Evolutionary conservation across 2,113 vertebrate species (phyloP).

Genomic region (Cathartes aura): DNA sequence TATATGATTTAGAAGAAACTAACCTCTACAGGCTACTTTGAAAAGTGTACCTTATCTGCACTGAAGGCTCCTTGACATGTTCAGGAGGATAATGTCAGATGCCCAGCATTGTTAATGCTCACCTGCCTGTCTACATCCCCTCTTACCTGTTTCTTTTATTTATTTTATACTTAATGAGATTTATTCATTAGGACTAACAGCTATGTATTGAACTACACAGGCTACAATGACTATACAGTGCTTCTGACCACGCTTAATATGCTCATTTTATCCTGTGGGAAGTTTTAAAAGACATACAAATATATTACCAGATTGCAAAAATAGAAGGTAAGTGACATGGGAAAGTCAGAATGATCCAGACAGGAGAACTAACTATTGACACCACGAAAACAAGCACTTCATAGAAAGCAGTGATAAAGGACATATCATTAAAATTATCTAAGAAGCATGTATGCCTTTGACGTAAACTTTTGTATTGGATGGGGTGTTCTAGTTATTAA

Average conservation of each 20-base stretch:
- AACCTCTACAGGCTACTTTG: neutral
- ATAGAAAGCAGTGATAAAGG: neutral
- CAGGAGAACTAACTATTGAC: neutral
- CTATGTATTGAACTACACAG: neutral
- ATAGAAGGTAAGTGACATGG: neutral
- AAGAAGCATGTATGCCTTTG: neutral
- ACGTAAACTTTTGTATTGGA: neutral
- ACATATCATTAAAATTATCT: neutral
- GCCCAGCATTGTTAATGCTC: neutral
- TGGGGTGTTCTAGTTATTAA: neutral
- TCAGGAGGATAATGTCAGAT: neutral
- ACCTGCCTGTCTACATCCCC: neutral
- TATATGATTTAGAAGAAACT: neutral
- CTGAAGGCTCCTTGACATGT: neutral
- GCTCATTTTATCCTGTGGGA: neutral
- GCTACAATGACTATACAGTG: neutral
- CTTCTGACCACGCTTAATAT: neutral
- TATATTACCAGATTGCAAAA: neutral
- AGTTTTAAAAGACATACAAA: neutral
- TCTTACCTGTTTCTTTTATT: neutral
- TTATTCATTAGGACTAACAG: neutral
- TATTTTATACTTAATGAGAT: neutral
- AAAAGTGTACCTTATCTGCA: neutral
- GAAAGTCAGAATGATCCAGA: neutral
- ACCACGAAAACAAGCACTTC: neutral